Conservation (phyloP, 2,113 vertebrate species). For the Neoarius graeffei region DNA sequence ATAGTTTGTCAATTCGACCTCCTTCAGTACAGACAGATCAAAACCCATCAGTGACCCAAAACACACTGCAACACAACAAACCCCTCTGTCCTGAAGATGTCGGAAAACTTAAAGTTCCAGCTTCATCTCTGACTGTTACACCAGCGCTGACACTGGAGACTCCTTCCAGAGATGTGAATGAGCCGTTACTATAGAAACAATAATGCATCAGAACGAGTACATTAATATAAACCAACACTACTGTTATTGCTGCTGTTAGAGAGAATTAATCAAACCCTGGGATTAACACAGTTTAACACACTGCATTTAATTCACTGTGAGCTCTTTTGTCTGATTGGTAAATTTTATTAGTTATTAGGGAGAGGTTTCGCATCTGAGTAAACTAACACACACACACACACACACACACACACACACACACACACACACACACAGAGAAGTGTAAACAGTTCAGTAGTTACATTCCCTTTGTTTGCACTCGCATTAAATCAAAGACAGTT, state of each 20-base stretch:
- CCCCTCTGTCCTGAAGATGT: neutral
- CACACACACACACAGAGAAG: neutral
- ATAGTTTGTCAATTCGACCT: too few species aligned
- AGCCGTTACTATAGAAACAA: neutral
- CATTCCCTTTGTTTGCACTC: constrained; percentile 64
- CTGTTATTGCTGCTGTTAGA: neutral
- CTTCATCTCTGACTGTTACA: neutral
- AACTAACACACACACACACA: constrained; percentile 9
- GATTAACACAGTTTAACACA: neutral
- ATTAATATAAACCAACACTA: neutral
- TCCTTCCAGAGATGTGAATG: neutral
- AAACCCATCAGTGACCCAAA: too few species aligned
- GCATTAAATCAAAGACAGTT: constrained; percentile 71
- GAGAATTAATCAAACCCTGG: neutral
- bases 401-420: neutral
- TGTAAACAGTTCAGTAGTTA: constrained; percentile 66
- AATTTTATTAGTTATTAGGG: neutral
- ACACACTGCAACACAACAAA: neutral
- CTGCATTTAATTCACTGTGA: neutral
- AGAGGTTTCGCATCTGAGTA: neutral
- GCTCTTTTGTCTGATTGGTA: neutral
- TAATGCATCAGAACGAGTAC: too few species aligned
- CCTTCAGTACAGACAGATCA: too few species aligned
- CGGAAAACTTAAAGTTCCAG: neutral
- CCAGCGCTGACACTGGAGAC: neutral